A percentile compares a stretch with the other conserved stretches of the same genome.
Conservation (phyloP, 2,888 invertebrate genomes). For the Tetropium fuscum region DNA sequence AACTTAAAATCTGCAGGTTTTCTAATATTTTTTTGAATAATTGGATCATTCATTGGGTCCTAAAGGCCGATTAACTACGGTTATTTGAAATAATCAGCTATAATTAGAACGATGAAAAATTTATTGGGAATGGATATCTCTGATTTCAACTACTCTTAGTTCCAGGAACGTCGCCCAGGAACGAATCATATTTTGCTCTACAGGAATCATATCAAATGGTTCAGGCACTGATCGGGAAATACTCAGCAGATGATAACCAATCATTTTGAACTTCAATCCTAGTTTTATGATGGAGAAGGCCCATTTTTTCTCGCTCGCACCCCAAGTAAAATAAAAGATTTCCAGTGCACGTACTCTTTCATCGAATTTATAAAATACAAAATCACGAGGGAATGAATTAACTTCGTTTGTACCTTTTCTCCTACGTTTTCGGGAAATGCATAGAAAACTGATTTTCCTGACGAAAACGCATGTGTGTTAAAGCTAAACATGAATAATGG, state of each 20-base stretch:
- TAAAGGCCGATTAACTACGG: background rate
- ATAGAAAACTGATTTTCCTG: constrained; percentile 11
- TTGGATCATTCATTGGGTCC: background rate
- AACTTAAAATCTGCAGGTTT: background rate
- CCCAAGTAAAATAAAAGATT: constrained; percentile 49
- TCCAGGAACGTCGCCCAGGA: background rate
- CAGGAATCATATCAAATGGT: background rate
- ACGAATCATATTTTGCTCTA: background rate
- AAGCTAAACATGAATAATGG: constrained; percentile 1
- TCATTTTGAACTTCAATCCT: constrained; percentile 11
- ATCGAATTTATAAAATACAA: background rate
- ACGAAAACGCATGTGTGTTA: constrained; percentile 10
- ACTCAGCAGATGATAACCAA: background rate
- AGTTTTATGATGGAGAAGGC: constrained; percentile 10
- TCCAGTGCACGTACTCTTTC: constrained; percentile 24
- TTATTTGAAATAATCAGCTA: background rate
- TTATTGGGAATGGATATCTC: too few species aligned
- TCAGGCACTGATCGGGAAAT: constrained; percentile 3
- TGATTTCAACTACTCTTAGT: too few species aligned
- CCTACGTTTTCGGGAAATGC: constrained; percentile 6
- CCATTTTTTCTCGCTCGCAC: constrained; percentile 49
- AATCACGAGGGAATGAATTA: constrained; percentile 7
- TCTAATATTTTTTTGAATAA: background rate
- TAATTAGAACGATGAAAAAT: constrained; percentile 2
- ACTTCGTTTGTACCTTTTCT: constrained; percentile 15